Conservation (phyloP, 2,888 invertebrate genomes). For the Apodemia mormo region DNA sequence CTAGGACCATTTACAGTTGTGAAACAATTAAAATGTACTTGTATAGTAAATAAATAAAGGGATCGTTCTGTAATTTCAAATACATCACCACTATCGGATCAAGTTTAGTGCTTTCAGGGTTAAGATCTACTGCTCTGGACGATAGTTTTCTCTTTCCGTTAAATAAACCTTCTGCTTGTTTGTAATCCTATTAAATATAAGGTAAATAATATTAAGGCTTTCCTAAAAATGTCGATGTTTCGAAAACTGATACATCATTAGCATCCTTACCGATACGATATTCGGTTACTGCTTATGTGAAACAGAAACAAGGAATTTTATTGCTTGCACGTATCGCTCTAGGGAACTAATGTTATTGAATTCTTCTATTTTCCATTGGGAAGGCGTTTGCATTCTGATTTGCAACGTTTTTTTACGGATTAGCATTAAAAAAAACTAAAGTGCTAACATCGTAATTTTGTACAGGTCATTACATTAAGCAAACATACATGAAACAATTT, state of each 20-base stretch:
- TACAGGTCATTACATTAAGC: not conserved
- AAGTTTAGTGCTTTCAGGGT: no score
- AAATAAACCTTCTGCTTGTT: no score
- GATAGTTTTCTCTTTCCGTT: no score
- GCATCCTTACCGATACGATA: conserved; percentile 34
- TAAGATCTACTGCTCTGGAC: no score
- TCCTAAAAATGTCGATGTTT: not conserved
- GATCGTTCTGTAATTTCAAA: no score
- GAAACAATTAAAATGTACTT: no score
- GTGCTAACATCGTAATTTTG: not conserved
- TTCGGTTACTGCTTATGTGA: conserved; percentile 35
- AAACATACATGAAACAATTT: no score
- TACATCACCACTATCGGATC: no score
- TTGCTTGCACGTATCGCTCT: conserved; percentile 44
- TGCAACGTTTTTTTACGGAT: not conserved
- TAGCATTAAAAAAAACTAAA: not conserved
- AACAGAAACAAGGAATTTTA: conserved; percentile 51
- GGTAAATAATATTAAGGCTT: not conserved
- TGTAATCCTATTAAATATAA: no score
- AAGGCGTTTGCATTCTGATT: conserved; percentile 15
- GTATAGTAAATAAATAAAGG: no score
- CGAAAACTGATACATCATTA: conserved; percentile 35
- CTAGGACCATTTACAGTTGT: no score
- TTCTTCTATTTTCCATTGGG: conserved; percentile 23
- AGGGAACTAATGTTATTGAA: conserved; percentile 50